Evolutionary conservation across 2,888 invertebrate species (phyloP).

Genomic region (Allophyes oxyacanthae): DNA sequence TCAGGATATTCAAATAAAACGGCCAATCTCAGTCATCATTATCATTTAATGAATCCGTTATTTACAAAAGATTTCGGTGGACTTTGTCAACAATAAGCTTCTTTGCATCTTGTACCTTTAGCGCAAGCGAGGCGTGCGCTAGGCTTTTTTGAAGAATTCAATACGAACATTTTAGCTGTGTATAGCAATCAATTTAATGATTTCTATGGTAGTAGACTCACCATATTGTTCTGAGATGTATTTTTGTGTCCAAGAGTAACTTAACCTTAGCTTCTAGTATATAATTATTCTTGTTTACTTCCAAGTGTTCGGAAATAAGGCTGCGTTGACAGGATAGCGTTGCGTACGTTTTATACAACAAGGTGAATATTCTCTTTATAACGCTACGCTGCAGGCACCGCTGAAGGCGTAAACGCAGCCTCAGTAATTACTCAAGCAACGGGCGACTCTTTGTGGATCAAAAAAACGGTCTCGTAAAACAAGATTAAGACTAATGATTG

Average conservation of each 20-base stretch:
- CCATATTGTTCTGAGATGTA: too few species aligned
- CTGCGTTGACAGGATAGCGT: too few species aligned
- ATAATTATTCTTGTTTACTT: too few species aligned
- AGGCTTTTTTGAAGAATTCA: slow-evolving; percentile 21
- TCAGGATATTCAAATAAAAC: slow-evolving; percentile 50
- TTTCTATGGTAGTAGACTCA: not conserved
- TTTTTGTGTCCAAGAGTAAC: too few species aligned
- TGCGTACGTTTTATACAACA: too few species aligned
- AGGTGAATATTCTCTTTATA: too few species aligned
- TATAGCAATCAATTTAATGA: slow-evolving; percentile 21
- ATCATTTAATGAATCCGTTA: slow-evolving; percentile 84
- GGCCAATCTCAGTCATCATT: slow-evolving; percentile 76
- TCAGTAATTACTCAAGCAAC: too few species aligned
- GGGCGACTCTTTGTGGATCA: too few species aligned
- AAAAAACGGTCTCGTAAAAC: not conserved
- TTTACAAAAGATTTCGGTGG: slow-evolving; percentile 87
- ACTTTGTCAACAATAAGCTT: slow-evolving; percentile 78
- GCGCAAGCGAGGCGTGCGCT: slow-evolving; percentile 66
- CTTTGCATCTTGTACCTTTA: slow-evolving; percentile 53
- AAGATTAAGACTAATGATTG: not conserved
- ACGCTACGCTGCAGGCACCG: too few species aligned
- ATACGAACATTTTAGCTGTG: slow-evolving; percentile 47
- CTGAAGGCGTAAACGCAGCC: too few species aligned
- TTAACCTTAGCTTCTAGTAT: too few species aligned
- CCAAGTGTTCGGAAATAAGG: too few species aligned